Base-by-base conservation (phyloP, 2,797 vertebrate genomes). In the Melanotaenia maccullochi region DNA sequence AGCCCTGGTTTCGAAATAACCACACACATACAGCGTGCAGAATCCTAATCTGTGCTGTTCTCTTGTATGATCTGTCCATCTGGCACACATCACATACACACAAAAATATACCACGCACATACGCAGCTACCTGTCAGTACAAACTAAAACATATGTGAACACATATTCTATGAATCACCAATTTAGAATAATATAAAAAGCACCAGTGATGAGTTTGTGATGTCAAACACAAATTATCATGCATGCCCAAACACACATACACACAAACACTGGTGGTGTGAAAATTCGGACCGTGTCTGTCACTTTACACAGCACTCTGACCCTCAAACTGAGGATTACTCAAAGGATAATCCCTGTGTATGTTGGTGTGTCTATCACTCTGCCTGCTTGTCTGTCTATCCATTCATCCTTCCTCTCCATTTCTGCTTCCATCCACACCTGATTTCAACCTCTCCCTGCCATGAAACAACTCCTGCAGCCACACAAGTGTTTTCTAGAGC, bases 311-410 rank as follows among this genome's bases (percentile, higher is more conserved):
- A 80, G 76, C 82, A 83, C 89, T 88, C 79, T 88, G 86, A 90
- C 83, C 84, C 90, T 83, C 76, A 82, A 82, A 89, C 51, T 66
- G 79, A 79, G 83, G 92, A 92, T 93, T 93, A 93, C 87, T 89
- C 73, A 77, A 57, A 81, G 87, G 90, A 93, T 93, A 90, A 93
- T 91, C 92, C 83, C 73, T 47, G 71, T 85, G 85, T 84, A 60
- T 86, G 84, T 87, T 60, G 77, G 82, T 79, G 58, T 82, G 83
- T 62, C 68, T 74, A 63, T 72, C 72, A 75, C 65, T 61, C 75
- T 68, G 73, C 14, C 62, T 56, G 76, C 9, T 58, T 22, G 59
- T 11, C 71, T 63, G 20, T 76, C 60, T 30, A 36, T 71, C 73
- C 49, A 65, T 76, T 68, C 54, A 32, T 9, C 16, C 54, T 3